Conservation (phyloP, 2,113 vertebrate genomes). For the Tupaia tana region DNA sequence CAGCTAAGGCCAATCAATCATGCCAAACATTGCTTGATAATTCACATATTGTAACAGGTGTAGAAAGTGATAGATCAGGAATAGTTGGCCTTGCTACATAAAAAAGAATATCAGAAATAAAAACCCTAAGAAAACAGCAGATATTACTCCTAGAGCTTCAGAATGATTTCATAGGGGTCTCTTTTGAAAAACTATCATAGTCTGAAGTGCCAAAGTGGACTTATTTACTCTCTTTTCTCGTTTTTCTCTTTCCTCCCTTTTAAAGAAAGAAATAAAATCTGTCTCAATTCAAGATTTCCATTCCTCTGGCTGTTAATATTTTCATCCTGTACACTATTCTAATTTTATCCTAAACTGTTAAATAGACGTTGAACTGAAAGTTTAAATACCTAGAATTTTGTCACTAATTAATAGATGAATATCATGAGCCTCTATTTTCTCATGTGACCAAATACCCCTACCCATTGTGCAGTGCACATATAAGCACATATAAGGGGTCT, state of each 20-base stretch:
- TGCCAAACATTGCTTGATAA: conserved; percentile 21
- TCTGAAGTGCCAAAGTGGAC: not conserved
- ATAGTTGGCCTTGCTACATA: not conserved
- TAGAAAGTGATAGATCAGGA: not conserved
- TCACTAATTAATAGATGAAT: not conserved
- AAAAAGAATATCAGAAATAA: not conserved
- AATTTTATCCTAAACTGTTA: not conserved
- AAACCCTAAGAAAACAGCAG: not conserved
- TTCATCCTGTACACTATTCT: not conserved
- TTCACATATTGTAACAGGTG: not conserved
- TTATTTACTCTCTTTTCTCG: not conserved
- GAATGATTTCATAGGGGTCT: not conserved
- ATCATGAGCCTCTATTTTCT: not conserved
- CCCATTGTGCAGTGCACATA: not conserved
- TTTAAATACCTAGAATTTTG: not conserved
- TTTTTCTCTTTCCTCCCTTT: conserved; percentile 20
- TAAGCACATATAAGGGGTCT: not conserved
- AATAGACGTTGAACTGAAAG: not conserved
- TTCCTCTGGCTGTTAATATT: not conserved
- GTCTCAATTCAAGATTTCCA: not conserved
- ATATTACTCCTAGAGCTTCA: not conserved
- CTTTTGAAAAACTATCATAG: not conserved
- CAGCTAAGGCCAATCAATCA: conserved; percentile 52
- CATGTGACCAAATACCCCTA: not conserved
- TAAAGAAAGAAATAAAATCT: not conserved